Evolutionary conservation across 92 coral and sea anemone genomes (phyloP), one percentile per base, ranked within the genome.

Genomic region (Siderastrea siderea): DNA sequence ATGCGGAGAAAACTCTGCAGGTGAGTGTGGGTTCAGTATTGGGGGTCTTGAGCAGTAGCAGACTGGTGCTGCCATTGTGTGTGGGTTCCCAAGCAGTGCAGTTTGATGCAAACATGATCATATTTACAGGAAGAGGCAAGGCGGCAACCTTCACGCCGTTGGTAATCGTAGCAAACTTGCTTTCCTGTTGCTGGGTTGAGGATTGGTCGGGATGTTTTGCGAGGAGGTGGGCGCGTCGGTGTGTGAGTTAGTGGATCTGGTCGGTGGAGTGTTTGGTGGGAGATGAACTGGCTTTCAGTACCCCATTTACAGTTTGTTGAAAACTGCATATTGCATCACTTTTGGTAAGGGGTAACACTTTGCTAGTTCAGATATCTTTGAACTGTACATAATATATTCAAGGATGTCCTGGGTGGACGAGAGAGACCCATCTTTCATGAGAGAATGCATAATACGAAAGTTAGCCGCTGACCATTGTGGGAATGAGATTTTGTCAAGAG

Each of bases 401-500:
- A 63, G 4, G 48, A 79, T 47, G 19, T 50, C 83, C 47, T 79
- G 26, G 60, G 73, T 63, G 60, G 62, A 47, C 3, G 83, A 79
- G 2, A 64, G 72, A 11, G 7, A 0, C 8, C 72, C 61, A 63
- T 63, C 73, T 12, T 47, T 63, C 72, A 64, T 79, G 49, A 79
- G 60, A 14, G 26, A 63, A 63, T 79, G 61, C 72, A 79, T 26
- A 63, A 63, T 79, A 48, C 73, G 61, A 16, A 79, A 17, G 48
- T 79, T 79, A 63, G 83, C 83, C 47, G 83, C 72, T 48, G 71
- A 78, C 83, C 72, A 61, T 47, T 61, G 83, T 1, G 83, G 71
- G 12, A 78, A 78, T 47, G 83, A 78, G n/a, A 78, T 78, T 78
- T 78, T 62, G 58, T 78, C 83, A 62, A 78, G 83, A 2, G 60